phyloP scores from a whole-genome alignment of 23 tunicate species.

The Corella eumyota region DNA sequence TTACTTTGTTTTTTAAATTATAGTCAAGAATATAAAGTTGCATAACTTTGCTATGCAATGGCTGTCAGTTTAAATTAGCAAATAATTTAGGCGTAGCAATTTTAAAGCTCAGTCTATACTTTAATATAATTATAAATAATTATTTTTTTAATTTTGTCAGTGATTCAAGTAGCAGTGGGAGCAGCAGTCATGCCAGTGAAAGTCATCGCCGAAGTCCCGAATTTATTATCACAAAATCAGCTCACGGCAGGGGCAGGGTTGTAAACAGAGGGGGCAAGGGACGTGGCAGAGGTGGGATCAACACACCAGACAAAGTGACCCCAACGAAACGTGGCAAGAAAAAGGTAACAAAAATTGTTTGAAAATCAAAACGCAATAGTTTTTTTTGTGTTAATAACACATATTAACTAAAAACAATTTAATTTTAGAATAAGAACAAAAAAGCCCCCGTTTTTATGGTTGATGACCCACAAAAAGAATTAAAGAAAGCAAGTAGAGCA shows the following conservation, averaged over 20 bases:
- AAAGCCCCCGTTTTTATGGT: slow-evolving; percentile 15
- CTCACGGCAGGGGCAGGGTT: background rate
- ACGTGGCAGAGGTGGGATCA: slow-evolving; percentile 28
- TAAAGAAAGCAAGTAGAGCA: slow-evolving; percentile 77
- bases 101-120: no score
- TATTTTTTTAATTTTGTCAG: no score
- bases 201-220: background rate
- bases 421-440: slow-evolving; percentile 27
- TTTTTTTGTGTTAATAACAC: background rate
- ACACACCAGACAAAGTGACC: slow-evolving; percentile 1
- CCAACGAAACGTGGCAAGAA: slow-evolving; percentile 4
- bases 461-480: slow-evolving; percentile 46
- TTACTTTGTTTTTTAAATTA: no score
- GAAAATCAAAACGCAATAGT: background rate
- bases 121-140: no score
- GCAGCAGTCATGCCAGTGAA: slow-evolving; percentile 10
- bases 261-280: slow-evolving; percentile 2
- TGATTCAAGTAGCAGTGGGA: slow-evolving; percentile 5
- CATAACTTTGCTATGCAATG: no score
- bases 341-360: background rate
- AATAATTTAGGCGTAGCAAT: no score
- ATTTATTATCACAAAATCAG: slow-evolving; percentile 14
- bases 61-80: no score
- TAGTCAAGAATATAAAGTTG: no score
- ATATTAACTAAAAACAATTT: background rate